phyloP scores from a whole-genome alignment of 2,888 invertebrate species.

The Cantharis flavilabris region DNA sequence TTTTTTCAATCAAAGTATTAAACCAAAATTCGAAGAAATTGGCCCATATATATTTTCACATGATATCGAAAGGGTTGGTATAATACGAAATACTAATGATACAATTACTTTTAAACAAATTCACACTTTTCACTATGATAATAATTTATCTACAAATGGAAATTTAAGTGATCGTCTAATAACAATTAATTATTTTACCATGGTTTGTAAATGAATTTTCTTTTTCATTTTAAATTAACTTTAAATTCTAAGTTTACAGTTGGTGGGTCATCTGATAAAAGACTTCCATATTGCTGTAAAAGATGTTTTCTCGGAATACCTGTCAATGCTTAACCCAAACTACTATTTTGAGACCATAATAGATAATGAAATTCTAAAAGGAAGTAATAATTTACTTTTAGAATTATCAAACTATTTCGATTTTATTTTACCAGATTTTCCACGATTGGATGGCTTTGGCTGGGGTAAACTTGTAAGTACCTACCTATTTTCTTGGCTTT shows the following conservation, averaged over 20 bases:
- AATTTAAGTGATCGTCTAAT: background rate
- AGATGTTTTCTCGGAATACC: constrained; percentile 57
- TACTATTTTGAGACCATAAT: constrained; percentile 67
- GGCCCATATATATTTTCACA: constrained; percentile 73
- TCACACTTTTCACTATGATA: constrained; percentile 73
- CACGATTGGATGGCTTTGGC: constrained; percentile 89
- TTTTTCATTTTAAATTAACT: no score
- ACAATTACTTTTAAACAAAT: constrained; percentile 72
- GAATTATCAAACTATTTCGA: constrained; percentile 66
- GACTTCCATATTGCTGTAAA: constrained; percentile 57
- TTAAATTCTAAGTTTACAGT: no score
- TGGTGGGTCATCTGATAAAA: background rate
- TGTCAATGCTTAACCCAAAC: constrained; percentile 57
- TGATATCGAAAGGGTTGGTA: constrained; percentile 70
- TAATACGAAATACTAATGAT: constrained; percentile 72
- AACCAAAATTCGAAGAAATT: constrained; percentile 61
- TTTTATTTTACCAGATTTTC: constrained; percentile 53
- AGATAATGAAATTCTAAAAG: constrained; percentile 75
- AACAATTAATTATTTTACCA: background rate
- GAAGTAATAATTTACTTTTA: constrained; percentile 76
- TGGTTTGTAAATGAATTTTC: no score
- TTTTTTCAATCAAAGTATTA: constrained; percentile 58
- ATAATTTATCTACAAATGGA: background rate
- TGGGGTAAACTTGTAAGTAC: constrained; percentile 59
- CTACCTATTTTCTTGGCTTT: background rate